These are phyloP conservation scores for Prietella phreatophila DNA, from an alignment of 2,113 vertebrate species.

Conservation along the genomic window DNA sequence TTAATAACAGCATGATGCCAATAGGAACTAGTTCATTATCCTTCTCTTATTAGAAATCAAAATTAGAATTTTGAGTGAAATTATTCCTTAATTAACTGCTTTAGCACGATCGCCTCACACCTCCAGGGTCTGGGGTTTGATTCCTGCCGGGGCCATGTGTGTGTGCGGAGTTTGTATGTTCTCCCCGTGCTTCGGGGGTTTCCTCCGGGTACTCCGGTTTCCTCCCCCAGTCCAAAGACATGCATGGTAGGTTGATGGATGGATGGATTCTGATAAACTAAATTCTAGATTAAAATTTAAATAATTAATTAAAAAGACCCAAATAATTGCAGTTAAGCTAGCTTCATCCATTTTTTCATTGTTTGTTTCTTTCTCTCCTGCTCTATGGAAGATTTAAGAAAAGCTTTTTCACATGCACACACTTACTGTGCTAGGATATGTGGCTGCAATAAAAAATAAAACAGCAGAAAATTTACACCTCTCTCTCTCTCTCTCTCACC, in stretches of 20 bases:
- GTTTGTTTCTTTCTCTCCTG: not conserved
- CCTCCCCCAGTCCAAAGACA: too few species aligned
- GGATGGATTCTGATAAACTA: not conserved
- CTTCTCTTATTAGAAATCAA: not conserved
- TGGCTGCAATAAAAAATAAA: constrained; percentile 25
- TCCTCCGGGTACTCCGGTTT: too few species aligned
- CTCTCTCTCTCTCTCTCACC: not conserved
- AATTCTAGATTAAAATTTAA: not conserved
- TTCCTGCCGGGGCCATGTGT: too few species aligned
- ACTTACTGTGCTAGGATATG: not conserved
- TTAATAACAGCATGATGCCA: not conserved
- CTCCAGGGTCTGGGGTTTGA: too few species aligned
- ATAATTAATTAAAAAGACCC: not conserved
- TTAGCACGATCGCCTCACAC: too few species aligned
- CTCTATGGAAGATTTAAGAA: not conserved
- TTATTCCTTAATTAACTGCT: not conserved
- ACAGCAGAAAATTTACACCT: constrained; percentile 5
- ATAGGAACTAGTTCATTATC: not conserved
- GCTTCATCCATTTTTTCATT: not conserved
- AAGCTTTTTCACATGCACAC: not conserved
- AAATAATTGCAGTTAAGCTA: not conserved
- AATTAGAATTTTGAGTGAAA: not conserved
- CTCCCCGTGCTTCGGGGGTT: too few species aligned
- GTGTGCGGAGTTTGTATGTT: too few species aligned
- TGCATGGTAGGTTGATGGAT: too few species aligned